Evolutionary conservation across 2,888 invertebrate species (phyloP).

Genomic region (Gonocerus acuteangulatus): DNA sequence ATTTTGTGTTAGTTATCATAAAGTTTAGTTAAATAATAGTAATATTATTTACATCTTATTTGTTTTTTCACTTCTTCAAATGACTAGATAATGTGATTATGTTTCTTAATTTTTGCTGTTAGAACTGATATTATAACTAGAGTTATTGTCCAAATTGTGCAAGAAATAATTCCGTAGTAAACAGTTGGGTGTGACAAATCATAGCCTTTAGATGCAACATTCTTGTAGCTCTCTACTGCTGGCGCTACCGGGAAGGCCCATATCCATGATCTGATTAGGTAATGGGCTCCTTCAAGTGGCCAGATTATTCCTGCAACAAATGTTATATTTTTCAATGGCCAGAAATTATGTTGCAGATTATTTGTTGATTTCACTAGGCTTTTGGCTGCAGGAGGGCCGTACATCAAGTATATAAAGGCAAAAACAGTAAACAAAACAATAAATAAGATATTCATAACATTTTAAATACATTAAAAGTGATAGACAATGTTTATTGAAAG

Average conservation of each 20-base stretch:
- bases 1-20: too few relatives aligned
- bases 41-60: too few relatives aligned
- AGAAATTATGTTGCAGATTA: too few relatives aligned
- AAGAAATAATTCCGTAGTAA: constrained; percentile 31
- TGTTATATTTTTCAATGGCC: not conserved
- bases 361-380: too few relatives aligned
- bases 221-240: constrained; percentile 35
- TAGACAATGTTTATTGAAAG: too few relatives aligned
- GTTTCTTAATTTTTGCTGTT: constrained; percentile 30
- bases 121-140: constrained; percentile 26
- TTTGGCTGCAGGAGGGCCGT: too few relatives aligned
- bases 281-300: constrained; percentile 37
- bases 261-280: constrained; percentile 27
- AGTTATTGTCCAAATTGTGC: constrained; percentile 31
- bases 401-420: too few relatives aligned
- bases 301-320: constrained; percentile 35
- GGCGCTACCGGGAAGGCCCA: constrained; percentile 35
- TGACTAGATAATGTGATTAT: constrained; percentile 5
- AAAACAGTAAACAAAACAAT: too few relatives aligned
- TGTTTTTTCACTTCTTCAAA: too few relatives aligned
- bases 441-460: too few relatives aligned
- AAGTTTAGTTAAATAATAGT: too few relatives aligned
- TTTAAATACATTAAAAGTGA: too few relatives aligned
- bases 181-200: constrained; percentile 32
- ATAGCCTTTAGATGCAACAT: constrained; percentile 35